Evolutionary conservation across 2,113 vertebrate genomes (phyloP), one percentile per base, ranked within the genome.

Genomic region (Alethe diademata): DNA sequence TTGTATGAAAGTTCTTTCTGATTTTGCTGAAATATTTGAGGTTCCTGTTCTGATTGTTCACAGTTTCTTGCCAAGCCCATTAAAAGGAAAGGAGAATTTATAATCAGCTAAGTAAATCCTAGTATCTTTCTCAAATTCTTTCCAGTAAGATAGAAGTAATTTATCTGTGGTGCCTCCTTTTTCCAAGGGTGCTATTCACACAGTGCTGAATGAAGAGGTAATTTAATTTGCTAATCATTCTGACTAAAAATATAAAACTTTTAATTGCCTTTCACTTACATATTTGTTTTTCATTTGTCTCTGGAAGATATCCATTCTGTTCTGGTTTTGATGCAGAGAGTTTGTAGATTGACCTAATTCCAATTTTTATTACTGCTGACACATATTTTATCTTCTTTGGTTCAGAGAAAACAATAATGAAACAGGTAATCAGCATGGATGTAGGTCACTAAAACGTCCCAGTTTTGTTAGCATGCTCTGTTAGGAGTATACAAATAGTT

Each of bases 351-450:
- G 95, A 96, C 97, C 94, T 97, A 97, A 40, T 96, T 97, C 93
- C 62, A 80, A 90, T 94, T 96, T 96, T 91, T 36, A 69, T 89
- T 96, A 90, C 58, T 95, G 81, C 84, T 96, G 92, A 95, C 62
- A 79, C 62, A 43, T 95, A 95, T 92, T 96, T 97, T 95, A 84
- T 97, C 97, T 97, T 92, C 81, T 86, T 97, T 96, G 91, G 84
- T 96, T 96, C 95, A 95, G 61, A 82, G 43, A 65, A 97, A 88
- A 96, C 86, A 97, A 83, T 96, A 96, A 96, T 90, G 91, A 95
- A 97, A 96, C 82, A 95, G 86, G 89, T 96, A 97, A 97, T 97
- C 87, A 97, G 75, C 65, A 97, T 80, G 92, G 76, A 97, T 97
- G 60, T 97, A 97, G 96, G 97, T 97, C 95, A 95, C n/a, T 61